Base-by-base conservation (phyloP, 2,113 vertebrate species). In the Pipra filicauda region DNA sequence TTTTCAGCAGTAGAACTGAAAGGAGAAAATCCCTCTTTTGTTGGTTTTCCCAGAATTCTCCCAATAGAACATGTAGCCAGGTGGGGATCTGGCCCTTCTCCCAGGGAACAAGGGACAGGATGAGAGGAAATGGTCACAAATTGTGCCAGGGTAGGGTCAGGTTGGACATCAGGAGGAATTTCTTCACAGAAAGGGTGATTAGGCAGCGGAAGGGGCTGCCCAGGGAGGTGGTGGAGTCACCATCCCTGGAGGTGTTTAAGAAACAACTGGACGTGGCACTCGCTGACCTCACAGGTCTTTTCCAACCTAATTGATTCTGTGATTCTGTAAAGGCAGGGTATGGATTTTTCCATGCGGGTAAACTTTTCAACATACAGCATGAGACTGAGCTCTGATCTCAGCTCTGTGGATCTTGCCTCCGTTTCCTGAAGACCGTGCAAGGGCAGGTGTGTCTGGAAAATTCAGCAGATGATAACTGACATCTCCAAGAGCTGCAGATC, bases 81-180 rank as follows among this genome's bases (percentile, higher is more conserved):
- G 44, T 43, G 18, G 22, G 19, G 52, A 5, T 39, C 0, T 0
- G 37, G 5, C 30, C 28, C 17, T 80, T 10, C 52, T 89, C 15
- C 33, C 12, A 6, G 33, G 37, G 27, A 28, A 39, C 18, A 64
- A 49, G 61, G 37, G 78, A 30, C 28, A 41, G 70, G 62, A 15
- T 2, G 28, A 30, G 54, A 46, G 62, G 55, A n/a, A 75, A 41
- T 11, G 39, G 10, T 10, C 51, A 58, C 69, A 23, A 1, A 37
- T 27, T 88, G 35, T 9, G 43, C 18, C 52, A 37, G 76, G 1
- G 26, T 4, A 44, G 31, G 22, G 1, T 37, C 61, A 46, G 69
- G 15, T 2, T 57, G 86, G 46, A n/a, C 52, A 54, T 5, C 33
- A 67, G 61, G 33, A 26, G 19, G 39, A 9, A 82, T 17, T 75